Conservation (phyloP, 1,140 invertebrate genomes). For the Drosophila lacteicornis region DNA sequence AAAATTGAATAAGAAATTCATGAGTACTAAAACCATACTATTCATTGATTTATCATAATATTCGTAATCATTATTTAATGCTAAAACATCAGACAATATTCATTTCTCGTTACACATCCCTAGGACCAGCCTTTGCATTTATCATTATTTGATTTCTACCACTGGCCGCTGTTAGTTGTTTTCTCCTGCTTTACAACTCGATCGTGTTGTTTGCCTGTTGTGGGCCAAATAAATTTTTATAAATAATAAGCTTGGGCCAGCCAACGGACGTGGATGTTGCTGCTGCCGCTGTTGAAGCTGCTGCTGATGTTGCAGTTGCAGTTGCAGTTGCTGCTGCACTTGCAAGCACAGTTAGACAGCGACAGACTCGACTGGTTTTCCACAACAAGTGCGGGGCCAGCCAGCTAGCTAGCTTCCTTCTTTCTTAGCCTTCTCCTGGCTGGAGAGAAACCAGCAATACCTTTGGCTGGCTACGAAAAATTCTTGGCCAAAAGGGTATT, state of each 20-base stretch:
- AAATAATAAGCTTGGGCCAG: conserved; percentile 75
- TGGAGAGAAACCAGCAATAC: conserved; percentile 41
- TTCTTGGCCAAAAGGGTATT: conserved; percentile 83
- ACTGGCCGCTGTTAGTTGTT: conserved; percentile 30
- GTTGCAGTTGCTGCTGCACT: conserved; percentile 59
- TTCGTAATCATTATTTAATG: neutral
- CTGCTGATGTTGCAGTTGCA: conserved; percentile 36
- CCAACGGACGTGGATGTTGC: conserved; percentile 58
- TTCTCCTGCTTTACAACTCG: conserved; percentile 55
- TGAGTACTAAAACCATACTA: neutral
- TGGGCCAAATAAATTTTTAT: conserved; percentile 78
- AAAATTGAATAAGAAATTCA: too few relatives aligned
- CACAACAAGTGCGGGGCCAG: conserved; percentile 71
- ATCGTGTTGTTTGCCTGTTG: conserved; percentile 75
- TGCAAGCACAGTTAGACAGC: conserved; percentile 75
- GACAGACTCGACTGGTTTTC: conserved; percentile 76
- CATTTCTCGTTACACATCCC: conserved; percentile 36
- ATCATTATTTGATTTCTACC: conserved; percentile 75
- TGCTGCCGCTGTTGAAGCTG: conserved; percentile 2
- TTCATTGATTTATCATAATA: neutral
- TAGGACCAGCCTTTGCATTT: conserved; percentile 46
- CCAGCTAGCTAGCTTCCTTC: conserved; percentile 56
- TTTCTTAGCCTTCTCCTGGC: conserved; percentile 42
- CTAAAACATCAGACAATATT: conserved; percentile 4
- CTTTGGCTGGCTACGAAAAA: conserved; percentile 57